Evolutionary conservation across 2,113 vertebrate species (phyloP), one percentile per base, ranked within the genome.

Genomic region (Notarius quadriscutis): DNA sequence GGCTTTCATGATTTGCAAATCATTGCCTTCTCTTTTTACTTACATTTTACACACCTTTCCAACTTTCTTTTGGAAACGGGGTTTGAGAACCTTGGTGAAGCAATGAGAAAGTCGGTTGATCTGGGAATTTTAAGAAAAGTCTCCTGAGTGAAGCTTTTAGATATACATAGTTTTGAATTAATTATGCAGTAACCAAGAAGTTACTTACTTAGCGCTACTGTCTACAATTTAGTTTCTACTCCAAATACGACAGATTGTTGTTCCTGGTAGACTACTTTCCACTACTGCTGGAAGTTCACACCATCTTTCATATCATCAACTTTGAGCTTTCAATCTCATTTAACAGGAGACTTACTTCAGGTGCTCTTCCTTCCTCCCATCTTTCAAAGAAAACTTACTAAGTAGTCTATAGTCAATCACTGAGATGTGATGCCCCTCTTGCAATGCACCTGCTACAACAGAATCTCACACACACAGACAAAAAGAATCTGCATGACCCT

Each of bases 381-480:
- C 91, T 93, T 94, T 94, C 92, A 95, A 93, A 88, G 94, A 94
- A 91, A 91, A 93, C 93, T 94, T 84, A 92, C 74, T 86, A 92
- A 81, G 92, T 92, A 92, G 92, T 94, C 93, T 93, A 93, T 93
- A 93, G 95, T 94, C 94, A 92, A 93, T 95, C 95, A 94, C 93
- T 94, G 93, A 93, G 90, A 90, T 93, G 93, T 91, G 87, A 91
- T 93, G 92, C 86, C 89, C 91, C 90, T 91, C 93, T 89, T 92
- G 92, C 92, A 95, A 93, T 94, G 93, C 84, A 93, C 94, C 95
- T 95, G 93, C 94, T 94, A 94, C 94, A 86, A 94, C 90, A 94
- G 92, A 94, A 92, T 92, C 91, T 93, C 91, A 93, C 93, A 89
- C 88, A 92, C 79, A 81, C 79, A 81, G 5, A 81, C 57, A 90